A percentile compares a stretch with the other conserved stretches of the same genome.
Evolutionary conservation across 2,888 invertebrate species (phyloP).

Genomic region (Octonoba sinensis): DNA sequence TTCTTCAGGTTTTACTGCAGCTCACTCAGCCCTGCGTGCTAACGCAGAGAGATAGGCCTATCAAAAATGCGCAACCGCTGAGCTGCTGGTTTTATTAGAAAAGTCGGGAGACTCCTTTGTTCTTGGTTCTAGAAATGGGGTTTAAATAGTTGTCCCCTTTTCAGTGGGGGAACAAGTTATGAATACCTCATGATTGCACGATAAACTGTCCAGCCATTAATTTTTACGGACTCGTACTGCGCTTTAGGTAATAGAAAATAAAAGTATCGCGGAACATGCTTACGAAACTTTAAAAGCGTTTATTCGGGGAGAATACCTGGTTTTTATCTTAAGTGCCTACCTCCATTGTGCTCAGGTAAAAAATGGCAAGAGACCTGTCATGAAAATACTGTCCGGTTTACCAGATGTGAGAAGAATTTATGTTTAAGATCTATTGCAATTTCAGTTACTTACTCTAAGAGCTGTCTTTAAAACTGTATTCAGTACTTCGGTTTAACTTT

Average conservation of each 20-base stretch:
- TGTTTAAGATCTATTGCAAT: too few relatives aligned
- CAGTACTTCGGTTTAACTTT: too few relatives aligned
- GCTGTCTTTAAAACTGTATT: too few relatives aligned
- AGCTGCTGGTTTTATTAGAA: conserved; percentile 39
- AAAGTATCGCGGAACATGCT: not conserved
- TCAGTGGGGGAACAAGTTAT: conserved; percentile 36
- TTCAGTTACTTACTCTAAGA: too few relatives aligned
- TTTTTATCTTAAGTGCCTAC: too few relatives aligned
- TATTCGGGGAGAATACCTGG: too few relatives aligned
- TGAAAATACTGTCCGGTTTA: too few relatives aligned
- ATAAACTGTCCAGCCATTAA: conserved; percentile 48
- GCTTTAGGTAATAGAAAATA: conserved; percentile 20
- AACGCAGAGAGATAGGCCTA: conserved; percentile 47
- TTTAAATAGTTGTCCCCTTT: conserved; percentile 41
- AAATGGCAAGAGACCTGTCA: too few relatives aligned
- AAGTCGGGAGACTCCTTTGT: conserved; percentile 32
- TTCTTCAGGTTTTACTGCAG: conserved; percentile 7
- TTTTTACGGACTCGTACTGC: conserved; percentile 41
- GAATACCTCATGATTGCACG: conserved; percentile 27
- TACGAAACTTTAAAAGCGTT: not conserved
- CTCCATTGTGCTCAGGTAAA: too few relatives aligned
- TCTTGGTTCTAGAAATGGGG: conserved; percentile 35
- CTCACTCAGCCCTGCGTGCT: not conserved
- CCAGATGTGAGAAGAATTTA: too few relatives aligned
- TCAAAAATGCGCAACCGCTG: conserved; percentile 39